Evolutionary conservation across 2,797 vertebrate species (phyloP), one percentile per base, ranked within the genome.

Genomic region (Chaetodon trifasciatus): DNA sequence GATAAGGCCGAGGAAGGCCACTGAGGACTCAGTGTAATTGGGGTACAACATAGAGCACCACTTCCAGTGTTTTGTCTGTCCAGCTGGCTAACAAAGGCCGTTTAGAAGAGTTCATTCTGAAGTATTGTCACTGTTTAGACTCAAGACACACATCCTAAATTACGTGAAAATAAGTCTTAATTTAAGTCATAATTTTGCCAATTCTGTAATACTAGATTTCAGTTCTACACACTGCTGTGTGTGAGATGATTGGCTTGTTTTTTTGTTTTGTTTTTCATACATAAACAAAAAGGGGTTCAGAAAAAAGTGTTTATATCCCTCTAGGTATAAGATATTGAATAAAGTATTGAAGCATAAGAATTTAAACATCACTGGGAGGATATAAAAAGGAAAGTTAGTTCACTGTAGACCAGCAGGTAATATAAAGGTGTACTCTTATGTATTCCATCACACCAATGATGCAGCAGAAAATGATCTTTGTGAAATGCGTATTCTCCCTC

Each of bases 1-100:
- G 73, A 67, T 21, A 75, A 81, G 84, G 86, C 86, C 8, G 64
- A 76, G 62, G 67, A 68, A 75, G 90, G 82, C 86, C 78, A 65
- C 72, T 23, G 71, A 86, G 82, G 76, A 82, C 83, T 23, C 40
- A 78, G 82, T 79, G 74, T 88, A 92, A 92, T 86, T 89, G 81
- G 77, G 71, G 74, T 88, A 70, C 79, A 81, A 76, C 66, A 66
- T 28, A 53, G 47, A 79, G 76, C 57, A 76, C 78, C 84, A 86
- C 88, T 91, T 92, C 88, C 76, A 71, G 79, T 68, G 82, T 85
- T 91, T 84, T 74, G 86, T 83, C 80, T 68, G 52, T 83, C 76
- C 65, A 76, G 47, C 63, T 49, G 57, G 61, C 63, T 62, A 78
- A 89, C 70, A 79, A 76, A 86, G 70, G 63, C 57, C 57, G 50